These are phyloP conservation scores for Gavialis gangeticus DNA, from an alignment of 2,113 vertebrate species.

Conservation along the genomic window DNA sequence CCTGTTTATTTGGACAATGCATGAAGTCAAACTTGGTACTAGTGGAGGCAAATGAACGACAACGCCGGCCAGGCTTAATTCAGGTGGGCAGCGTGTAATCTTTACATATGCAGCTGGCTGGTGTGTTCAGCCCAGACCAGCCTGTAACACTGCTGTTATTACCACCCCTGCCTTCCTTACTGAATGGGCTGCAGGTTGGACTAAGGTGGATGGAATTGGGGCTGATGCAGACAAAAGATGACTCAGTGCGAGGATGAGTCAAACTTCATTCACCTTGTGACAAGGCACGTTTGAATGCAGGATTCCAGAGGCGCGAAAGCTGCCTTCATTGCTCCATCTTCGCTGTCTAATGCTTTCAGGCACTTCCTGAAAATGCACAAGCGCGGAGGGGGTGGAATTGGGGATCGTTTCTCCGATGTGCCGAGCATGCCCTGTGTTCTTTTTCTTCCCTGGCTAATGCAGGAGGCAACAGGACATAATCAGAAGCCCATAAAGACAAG, in stretches of 20 bases:
- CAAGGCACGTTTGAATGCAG: background rate
- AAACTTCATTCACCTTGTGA: background rate
- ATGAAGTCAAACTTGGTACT: background rate
- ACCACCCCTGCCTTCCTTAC: fast-evolving
- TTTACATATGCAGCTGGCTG: background rate
- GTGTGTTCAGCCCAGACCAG: background rate
- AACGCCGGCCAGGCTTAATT: background rate
- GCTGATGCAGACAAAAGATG: background rate
- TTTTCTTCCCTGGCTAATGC: background rate
- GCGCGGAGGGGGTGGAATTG: no score
- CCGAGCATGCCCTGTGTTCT: background rate
- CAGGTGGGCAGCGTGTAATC: background rate
- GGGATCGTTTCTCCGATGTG: background rate
- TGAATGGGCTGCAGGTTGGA: background rate
- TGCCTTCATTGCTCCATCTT: background rate
- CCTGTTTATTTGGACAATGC: background rate
- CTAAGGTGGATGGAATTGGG: background rate
- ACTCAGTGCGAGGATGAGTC: background rate
- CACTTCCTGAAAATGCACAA: background rate
- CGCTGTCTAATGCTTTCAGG: background rate
- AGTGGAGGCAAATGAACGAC: background rate
- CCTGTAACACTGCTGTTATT: background rate
- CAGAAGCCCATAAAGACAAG: background rate
- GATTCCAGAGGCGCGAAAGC: background rate
- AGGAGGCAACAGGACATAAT: background rate